Conservation (phyloP, 2,888 invertebrate genomes). For the Chrysolina haemoptera region DNA sequence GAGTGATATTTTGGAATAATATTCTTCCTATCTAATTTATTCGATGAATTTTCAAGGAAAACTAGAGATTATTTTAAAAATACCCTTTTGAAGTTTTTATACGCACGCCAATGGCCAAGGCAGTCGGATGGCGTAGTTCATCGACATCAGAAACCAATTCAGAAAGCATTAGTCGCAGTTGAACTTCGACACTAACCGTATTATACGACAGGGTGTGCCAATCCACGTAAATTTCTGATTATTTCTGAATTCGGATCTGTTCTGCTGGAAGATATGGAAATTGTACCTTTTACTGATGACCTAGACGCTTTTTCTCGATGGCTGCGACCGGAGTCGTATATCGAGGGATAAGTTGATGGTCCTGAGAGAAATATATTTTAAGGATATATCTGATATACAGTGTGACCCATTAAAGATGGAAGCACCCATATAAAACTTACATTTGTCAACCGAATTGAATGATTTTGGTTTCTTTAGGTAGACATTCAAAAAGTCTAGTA, state of each 20-base stretch:
- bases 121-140: conserved; percentile 37
- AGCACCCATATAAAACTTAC: too few relatives aligned
- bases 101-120: neutral
- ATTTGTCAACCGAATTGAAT: too few relatives aligned
- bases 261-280: conserved; percentile 46
- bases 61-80: too few relatives aligned
- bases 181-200: conserved; percentile 47
- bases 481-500: too few relatives aligned
- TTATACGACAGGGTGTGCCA: conserved; percentile 45
- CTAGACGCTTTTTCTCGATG: conserved; percentile 16
- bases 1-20: too few relatives aligned
- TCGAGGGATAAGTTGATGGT: neutral
- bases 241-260: conserved; percentile 37
- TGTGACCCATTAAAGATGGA: too few relatives aligned
- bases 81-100: neutral
- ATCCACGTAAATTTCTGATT: conserved; percentile 47
- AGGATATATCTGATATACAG: neutral
- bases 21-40: too few relatives aligned
- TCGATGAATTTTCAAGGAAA: too few relatives aligned
- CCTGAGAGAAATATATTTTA: neutral
- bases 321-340: neutral
- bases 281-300: conserved; percentile 42
- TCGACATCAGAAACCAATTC: conserved; percentile 46
- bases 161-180: conserved; percentile 46
- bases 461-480: too few relatives aligned